Conservation (phyloP, 2,888 invertebrate species). For the Orthosia incerta region DNA sequence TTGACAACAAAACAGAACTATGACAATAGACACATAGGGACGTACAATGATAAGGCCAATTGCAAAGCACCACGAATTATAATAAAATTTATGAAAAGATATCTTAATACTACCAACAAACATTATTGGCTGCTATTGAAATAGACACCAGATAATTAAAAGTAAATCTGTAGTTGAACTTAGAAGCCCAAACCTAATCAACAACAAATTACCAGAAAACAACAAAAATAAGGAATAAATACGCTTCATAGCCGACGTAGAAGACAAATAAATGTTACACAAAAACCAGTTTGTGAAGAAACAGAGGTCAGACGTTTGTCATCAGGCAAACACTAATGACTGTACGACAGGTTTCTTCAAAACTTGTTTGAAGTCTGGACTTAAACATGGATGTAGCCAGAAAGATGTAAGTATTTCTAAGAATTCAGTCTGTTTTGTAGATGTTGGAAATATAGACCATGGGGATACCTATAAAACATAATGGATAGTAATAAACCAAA, state of each 20-base stretch:
- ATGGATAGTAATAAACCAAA: neutral
- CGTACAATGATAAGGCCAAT: too few species aligned
- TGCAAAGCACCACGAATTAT: neutral
- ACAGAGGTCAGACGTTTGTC: constrained; percentile 1
- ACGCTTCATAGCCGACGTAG: neutral
- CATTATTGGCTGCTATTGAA: neutral
- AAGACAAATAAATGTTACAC: neutral
- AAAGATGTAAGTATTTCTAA: neutral
- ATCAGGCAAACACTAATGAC: neutral
- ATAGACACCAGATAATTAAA: neutral
- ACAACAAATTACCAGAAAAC: neutral
- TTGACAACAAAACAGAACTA: too few species aligned
- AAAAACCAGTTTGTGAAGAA: constrained; percentile 24
- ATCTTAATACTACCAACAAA: neutral
- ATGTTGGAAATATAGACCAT: neutral
- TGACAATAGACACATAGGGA: too few species aligned
- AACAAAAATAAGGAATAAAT: constrained; percentile 5
- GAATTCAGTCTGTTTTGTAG: neutral
- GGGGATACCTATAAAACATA: neutral
- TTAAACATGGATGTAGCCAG: neutral
- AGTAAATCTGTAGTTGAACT: too few species aligned
- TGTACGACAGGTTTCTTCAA: constrained; percentile 14
- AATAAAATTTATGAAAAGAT: neutral
- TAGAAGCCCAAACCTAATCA: neutral
- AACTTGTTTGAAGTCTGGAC: constrained; percentile 22